phyloP scores from a whole-genome alignment of 2,888 invertebrate genomes.

The Acronicta alni region DNA sequence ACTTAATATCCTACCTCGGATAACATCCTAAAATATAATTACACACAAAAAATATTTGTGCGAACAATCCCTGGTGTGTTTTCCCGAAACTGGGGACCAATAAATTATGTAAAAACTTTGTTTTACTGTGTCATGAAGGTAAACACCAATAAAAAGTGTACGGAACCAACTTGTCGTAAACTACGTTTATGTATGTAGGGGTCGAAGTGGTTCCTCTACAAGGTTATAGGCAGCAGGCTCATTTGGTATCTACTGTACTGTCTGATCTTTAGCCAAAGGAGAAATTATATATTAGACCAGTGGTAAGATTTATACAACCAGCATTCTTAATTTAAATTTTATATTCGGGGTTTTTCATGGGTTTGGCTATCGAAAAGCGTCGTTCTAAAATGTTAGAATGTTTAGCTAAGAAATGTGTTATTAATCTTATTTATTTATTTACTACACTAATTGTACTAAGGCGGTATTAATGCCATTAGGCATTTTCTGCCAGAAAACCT shows the following conservation, averaged over 20 bases:
- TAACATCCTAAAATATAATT: slow-evolving; percentile 31
- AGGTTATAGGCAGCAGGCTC: not conserved
- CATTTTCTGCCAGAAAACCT: no score
- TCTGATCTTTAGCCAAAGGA: no score
- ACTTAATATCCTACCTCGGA: slow-evolving; percentile 19
- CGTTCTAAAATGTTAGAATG: no score
- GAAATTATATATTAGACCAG: no score
- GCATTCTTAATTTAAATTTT: no score
- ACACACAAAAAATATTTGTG: slow-evolving; percentile 20
- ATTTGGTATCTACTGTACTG: not conserved
- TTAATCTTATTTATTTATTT: no score
- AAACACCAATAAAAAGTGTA: slow-evolving; percentile 51
- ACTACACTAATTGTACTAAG: no score
- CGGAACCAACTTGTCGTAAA: slow-evolving; percentile 47
- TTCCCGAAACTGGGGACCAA: slow-evolving; percentile 25
- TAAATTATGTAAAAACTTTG: slow-evolving; percentile 54
- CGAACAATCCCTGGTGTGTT: slow-evolving; percentile 32
- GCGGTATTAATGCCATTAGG: no score
- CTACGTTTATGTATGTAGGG: slow-evolving; percentile 31
- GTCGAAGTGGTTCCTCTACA: slow-evolving; percentile 1
- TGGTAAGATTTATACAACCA: no score
- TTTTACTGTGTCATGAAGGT: slow-evolving; percentile 48
- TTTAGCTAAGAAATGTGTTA: no score
- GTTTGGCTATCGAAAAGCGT: no score
- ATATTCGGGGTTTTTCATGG: no score